Evolutionary conservation across 35 echinoderm and acorn worm genomes (phyloP), one percentile per base, ranked within the genome.

Genomic region (Nesometra sesokonis): DNA sequence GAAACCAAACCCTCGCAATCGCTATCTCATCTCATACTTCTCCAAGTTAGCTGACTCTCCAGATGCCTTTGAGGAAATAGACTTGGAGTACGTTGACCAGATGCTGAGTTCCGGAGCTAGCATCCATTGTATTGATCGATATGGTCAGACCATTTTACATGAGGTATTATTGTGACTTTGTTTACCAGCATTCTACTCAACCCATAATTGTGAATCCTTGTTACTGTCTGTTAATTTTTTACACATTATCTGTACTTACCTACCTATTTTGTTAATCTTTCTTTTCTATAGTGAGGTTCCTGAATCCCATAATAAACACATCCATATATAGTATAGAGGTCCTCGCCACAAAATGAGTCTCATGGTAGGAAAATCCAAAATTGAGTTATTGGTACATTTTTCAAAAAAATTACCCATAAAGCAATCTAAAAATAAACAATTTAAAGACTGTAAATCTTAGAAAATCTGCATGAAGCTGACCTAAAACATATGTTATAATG

Each of bases 131-230:
- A 92, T 93, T 15, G 96, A 99, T 84, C 81, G 89, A 34, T 89
- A 88, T 88, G 96, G 96, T 23, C 96, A 99, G 82, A 99, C 83
- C 0, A 89, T 92, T 37, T 84, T 99, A 27, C 96, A 99, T 86
- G 96, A 99, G 93, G 96, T 94, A 82, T 67, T 86, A n/a, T 84
- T 37, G 27, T 80, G 27, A 0, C 40, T 36, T 84, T 29, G 32
- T 31, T n/a, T 36, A 13, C 11, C 11, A 13, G 17, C 8, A 27
- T 34, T 82, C 17, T 33, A 82, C 31, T 8, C 11, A 31, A 11
- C 3, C n/a, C 23, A n/a, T 11, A 82, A 11, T 30, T 39, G 37
- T 30, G 13, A 32, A 9, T 32, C 11, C 32, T 84, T 84, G 17
- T n/a, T n/a, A n/a, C n/a, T 32, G 32, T 31, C 13, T 17, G 31